These are phyloP conservation scores for Sakesphorus luctuosus DNA, from an alignment of 2,113 vertebrate species.

Conservation along the genomic window DNA sequence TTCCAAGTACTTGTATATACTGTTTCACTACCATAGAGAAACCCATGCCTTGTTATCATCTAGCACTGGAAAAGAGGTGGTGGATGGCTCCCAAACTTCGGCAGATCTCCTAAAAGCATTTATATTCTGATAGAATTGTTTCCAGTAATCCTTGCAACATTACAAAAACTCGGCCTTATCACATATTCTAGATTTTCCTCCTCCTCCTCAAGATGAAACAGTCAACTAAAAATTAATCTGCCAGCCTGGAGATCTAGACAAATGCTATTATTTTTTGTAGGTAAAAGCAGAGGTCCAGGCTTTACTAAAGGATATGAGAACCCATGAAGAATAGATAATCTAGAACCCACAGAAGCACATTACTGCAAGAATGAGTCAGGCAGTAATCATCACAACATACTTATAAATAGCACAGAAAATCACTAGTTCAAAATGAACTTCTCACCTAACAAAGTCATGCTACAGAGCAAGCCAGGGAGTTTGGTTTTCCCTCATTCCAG, in stretches of 20 bases:
- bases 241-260: background rate
- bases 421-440: background rate
- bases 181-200: background rate
- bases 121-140: background rate
- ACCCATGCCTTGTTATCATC: background rate
- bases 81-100: background rate
- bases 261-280: background rate
- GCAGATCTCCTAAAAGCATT: background rate
- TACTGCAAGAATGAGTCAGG: conserved; percentile 10
- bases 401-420: background rate
- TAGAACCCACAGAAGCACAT: background rate
- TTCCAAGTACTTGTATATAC: background rate
- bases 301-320: background rate
- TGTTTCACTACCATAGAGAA: background rate
- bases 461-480: background rate
- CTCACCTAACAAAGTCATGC: background rate
- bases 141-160: background rate
- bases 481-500: background rate
- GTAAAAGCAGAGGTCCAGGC: background rate
- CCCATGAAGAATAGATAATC: background rate
- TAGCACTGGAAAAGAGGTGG: background rate
- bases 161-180: background rate
- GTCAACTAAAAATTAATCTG: background rate
- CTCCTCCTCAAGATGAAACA: background rate
- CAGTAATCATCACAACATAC: background rate